phyloP scores from a whole-genome alignment of 2,113 vertebrate species.

The Alexandromys fortis region DNA sequence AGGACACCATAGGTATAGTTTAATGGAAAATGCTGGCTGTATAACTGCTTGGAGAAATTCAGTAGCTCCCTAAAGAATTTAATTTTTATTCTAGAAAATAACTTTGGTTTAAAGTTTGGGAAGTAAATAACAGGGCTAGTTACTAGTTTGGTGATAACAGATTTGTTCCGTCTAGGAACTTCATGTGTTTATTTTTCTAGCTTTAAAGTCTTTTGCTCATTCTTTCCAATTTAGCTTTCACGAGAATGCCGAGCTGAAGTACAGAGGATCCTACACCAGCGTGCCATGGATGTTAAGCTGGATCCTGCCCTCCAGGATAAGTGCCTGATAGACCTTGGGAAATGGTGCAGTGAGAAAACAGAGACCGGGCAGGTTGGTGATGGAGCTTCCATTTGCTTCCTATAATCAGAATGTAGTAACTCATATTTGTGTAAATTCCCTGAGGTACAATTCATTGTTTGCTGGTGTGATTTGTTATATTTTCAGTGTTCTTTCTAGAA shows the following conservation, averaged over 20 bases:
- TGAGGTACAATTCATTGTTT: background rate
- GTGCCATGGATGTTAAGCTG: constrained; percentile 96
- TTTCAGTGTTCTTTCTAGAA: background rate
- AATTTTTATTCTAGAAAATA: constrained; percentile 40
- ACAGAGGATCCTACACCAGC: constrained; percentile 96
- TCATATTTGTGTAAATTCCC: background rate
- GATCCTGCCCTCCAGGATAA: constrained; percentile 96
- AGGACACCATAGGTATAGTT: background rate
- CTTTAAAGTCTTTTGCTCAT: background rate
- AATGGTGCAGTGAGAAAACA: constrained; percentile 98
- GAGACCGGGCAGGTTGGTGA: constrained; percentile 92
- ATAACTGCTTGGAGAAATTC: background rate
- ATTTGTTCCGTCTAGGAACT: background rate
- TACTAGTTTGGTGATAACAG: background rate
- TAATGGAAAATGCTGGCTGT: background rate
- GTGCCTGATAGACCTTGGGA: constrained; percentile 96
- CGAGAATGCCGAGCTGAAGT: constrained; percentile 97
- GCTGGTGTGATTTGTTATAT: background rate
- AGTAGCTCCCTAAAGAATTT: constrained; percentile 16
- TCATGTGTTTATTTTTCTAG: background rate
- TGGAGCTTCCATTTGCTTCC: background rate
- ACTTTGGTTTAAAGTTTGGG: background rate
- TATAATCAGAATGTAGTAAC: background rate
- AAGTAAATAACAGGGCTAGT: background rate
- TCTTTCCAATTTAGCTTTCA: constrained; percentile 88